Base-by-base conservation (phyloP, 2,797 vertebrate genomes). In the Tauraco hartlaubi region DNA sequence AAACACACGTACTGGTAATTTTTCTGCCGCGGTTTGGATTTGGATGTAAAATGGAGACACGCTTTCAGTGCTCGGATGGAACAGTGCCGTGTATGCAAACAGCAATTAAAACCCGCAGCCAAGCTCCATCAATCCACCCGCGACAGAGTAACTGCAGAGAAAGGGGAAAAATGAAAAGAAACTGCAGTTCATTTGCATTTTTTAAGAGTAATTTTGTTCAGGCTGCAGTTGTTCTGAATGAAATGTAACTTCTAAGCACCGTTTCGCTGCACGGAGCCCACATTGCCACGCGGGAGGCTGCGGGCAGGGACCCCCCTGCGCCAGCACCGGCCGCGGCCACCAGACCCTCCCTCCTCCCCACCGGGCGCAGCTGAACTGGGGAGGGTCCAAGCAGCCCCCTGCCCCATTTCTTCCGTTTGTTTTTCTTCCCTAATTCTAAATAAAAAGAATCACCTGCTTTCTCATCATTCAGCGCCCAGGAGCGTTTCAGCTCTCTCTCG, bases 101-200 rank as follows among this genome's bases (percentile, higher is more conserved):
- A 91, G 90, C 95, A 95, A 94, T 95, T 92, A 97, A 95, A 94
- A 79, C 78, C 74, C 44, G 52, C 71, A 85, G 92, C 92, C 92
- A 88, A 79, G 41, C 11, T 5, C 18, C 92, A 63, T 96, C 67
- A 95, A 96, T 95, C 86, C 81, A 79, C 80, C 72, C 49, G 74
- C 3, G 55, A 92, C 86, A 46, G 55, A 73, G 29, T n/a, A 93
- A 96, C 82, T 37, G 63, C 84, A 31, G 33, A 15, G 89, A 56
- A 64, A 85, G 59, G 69, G 2, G 16, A 61, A 64, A 90, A 92
- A 90, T 67, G 67, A 82, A 79, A 95, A 92, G 92, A 62, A 92
- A 74, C 74, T 79, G 86, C 88, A 11, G 69, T 18, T 92, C 79
- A 82, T 95, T 88, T 96, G 90, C 93, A 93, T 94, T 76, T 91